Percentiles rank a stretch among this genome's conserved stretches.
Evolutionary conservation across 2,113 vertebrate species (phyloP).

Genomic region (Cebidichthys violaceus): DNA sequence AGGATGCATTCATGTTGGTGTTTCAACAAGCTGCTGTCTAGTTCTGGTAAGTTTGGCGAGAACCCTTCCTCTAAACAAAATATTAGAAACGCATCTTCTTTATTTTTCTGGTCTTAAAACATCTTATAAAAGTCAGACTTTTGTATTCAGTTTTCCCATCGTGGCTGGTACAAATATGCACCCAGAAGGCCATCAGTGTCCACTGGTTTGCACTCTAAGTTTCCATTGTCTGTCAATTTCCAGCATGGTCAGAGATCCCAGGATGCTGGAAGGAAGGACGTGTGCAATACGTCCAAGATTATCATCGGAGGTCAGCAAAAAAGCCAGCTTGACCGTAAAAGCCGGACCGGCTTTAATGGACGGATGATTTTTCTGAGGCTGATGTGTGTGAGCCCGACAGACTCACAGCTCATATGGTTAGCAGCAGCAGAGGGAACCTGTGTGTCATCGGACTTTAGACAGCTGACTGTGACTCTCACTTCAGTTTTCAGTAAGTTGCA

Average conservation of each 20-base stretch:
- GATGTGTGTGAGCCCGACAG: conserved; percentile 13
- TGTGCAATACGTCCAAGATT: conserved; percentile 25
- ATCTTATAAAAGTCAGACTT: conserved; percentile 6
- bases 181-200: conserved; percentile 53
- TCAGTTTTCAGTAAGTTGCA: conserved; percentile 55
- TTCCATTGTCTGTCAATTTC: conserved; percentile 50
- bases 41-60: conserved; percentile 63
- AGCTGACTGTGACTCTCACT: conserved; percentile 60
- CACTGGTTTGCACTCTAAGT: conserved; percentile 36
- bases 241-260: conserved; percentile 47
- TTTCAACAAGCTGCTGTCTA: conserved; percentile 36
- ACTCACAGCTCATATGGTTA: conserved; percentile 45
- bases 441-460: conserved; percentile 69
- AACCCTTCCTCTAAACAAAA: conserved; percentile 22
- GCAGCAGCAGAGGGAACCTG: conserved; percentile 68
- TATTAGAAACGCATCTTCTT: conserved; percentile 9
- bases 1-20: conserved; percentile 51
- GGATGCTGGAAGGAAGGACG: conserved; percentile 18
- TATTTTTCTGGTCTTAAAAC: conserved; percentile 24
- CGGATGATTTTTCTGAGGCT: conserved; percentile 45
- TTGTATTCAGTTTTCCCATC: conserved; percentile 25
- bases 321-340: conserved; percentile 27
- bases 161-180: conserved; percentile 52
- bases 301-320: conserved; percentile 41
- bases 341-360: conserved; percentile 43